Evolutionary conservation across 2,888 invertebrate genomes (phyloP).

Genomic region (Chydorus sphaericus): DNA sequence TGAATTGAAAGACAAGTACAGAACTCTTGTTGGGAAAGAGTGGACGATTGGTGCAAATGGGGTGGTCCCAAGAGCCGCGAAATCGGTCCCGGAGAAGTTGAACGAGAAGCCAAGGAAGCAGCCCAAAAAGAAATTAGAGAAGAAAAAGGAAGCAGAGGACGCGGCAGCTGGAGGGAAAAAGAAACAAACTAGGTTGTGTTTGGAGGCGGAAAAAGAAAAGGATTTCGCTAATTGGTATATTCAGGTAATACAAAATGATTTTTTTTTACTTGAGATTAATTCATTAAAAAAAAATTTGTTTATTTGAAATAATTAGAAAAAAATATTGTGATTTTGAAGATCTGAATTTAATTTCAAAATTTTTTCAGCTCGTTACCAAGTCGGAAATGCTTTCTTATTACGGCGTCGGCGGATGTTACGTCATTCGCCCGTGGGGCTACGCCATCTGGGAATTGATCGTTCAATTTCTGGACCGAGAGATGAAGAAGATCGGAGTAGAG

Average conservation of each 20-base stretch:
- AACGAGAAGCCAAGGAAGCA: too few species aligned
- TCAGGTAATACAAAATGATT: too few species aligned
- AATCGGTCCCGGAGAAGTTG: too few species aligned
- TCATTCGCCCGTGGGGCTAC: constrained; percentile 92
- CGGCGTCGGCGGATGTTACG: constrained; percentile 97
- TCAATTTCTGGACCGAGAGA: constrained; percentile 68
- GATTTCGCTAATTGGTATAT: constrained; percentile 96
- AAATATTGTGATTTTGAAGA: too few species aligned
- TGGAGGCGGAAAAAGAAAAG: constrained; percentile 84
- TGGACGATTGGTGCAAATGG: constrained; percentile 20
- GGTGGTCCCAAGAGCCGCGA: too few species aligned
- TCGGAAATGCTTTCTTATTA: constrained; percentile 98
- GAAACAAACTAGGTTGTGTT: constrained; percentile 81
- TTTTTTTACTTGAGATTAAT: too few species aligned
- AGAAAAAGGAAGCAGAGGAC: too few species aligned
- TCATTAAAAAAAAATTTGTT: too few species aligned
- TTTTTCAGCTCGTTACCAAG: constrained; percentile 54
- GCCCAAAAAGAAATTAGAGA: constrained; percentile 18
- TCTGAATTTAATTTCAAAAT: too few species aligned
- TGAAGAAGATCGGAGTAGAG: constrained; percentile 81
- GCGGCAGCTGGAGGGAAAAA: constrained; percentile 38
- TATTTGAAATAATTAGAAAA: too few species aligned
- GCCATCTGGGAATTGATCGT: constrained; percentile 88
- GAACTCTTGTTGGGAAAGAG: constrained; percentile 27
- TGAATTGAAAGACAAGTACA: constrained; percentile 36